Evolutionary conservation across 2,888 invertebrate species (phyloP), one percentile per base, ranked within the genome.

Genomic region (Rhaphigaster nebulosa): DNA sequence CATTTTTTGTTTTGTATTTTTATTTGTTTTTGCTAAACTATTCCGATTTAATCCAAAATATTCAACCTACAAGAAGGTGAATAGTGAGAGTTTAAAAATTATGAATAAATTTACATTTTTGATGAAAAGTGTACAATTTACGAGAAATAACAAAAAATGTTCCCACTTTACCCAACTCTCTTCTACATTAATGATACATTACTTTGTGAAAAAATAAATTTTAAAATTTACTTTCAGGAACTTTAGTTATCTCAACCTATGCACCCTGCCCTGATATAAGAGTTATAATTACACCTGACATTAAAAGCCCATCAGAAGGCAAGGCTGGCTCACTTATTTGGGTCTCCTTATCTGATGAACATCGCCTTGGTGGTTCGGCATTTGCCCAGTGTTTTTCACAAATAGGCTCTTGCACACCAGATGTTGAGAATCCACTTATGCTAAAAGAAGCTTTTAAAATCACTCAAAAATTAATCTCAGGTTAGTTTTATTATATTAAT

Each of bases 241-340:
- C 98, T 0, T 94, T 99, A 90, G 99, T 99, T 0, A 96, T 99
- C n/a, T 99, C 99, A 0, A 96, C 98, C 0, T 99, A 99, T 94
- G 99, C 98, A 0, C 98, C 98, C 0, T 99, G 99, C 93, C 97
- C 98, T 0, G 98, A 99, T 93, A 96, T 99, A 29, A 95, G 95
- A 12, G 95, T 96, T 88, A 95, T 95, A 70, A 96, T 99, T 0
- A 99, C 99, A n/a, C 99, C 99, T 0, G 98, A 98, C 93, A 94
- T 99, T 4, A 97, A 97, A 94, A 95, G 95, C 89, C 96, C 97
- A 0, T 94, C 95, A 0, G 93, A 93, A 89, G 94, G 95, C 38
- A 94, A 95, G 93, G 94, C 94, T 6, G 97, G 97, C 0, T 94
- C 95, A 0, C 93, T 99, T 5, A 93, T 99, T 0, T 96, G 97